These are phyloP conservation scores for Zosterops pallidus DNA, from an alignment of 2,113 vertebrate species.

Conservation along the genomic window DNA sequence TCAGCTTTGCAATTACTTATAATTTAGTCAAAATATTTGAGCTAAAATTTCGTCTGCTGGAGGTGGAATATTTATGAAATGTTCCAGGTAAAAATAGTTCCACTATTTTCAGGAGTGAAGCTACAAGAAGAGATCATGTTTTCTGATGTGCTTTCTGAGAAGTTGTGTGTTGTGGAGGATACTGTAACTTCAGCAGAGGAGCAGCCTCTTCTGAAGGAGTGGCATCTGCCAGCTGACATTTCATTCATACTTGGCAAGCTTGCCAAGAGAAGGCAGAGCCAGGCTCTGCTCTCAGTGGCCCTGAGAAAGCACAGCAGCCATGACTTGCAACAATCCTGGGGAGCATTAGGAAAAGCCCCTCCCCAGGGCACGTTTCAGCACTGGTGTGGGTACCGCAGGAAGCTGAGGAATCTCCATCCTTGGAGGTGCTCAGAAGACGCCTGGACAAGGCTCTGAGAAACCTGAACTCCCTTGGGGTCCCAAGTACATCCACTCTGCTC, in stretches of 20 bases:
- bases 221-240: background rate
- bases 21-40: constrained; percentile 47
- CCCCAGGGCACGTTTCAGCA: background rate
- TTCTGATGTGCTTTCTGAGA: background rate
- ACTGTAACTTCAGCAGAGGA: background rate
- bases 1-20: constrained; percentile 1
- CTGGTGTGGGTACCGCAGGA: background rate
- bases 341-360: background rate
- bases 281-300: background rate
- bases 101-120: background rate
- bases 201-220: background rate
- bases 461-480: background rate
- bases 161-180: background rate
- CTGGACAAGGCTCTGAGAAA: background rate
- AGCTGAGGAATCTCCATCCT: background rate
- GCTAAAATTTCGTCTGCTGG: constrained; percentile 24
- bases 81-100: constrained; percentile 48
- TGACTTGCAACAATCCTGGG: background rate
- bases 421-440: background rate
- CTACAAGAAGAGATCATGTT: background rate
- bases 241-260: background rate
- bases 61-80: constrained; percentile 31
- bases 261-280: background rate
- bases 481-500: background rate
- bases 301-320: background rate